Percentiles rank a stretch among this genome's conserved stretches.
These are phyloP conservation scores for Acleris cristana DNA, from an alignment of 2,888 invertebrate genomes.

Conservation along the genomic window DNA sequence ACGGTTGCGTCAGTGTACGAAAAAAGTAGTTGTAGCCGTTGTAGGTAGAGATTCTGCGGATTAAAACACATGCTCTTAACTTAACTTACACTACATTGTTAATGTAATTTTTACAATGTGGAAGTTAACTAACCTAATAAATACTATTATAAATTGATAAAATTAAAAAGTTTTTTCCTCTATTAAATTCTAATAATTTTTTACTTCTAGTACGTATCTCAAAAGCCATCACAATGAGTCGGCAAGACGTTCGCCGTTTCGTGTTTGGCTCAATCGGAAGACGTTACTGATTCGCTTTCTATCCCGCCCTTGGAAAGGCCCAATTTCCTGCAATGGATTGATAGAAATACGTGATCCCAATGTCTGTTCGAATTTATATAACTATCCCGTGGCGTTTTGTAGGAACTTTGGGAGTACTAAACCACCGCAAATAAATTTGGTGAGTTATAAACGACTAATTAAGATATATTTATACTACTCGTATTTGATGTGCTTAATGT, in stretches of 20 bases:
- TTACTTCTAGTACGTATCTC: neutral
- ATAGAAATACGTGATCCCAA: slow-evolving; percentile 46
- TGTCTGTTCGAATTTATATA: slow-evolving; percentile 28
- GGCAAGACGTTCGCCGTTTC: slow-evolving; percentile 14
- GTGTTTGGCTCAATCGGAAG: slow-evolving; percentile 49
- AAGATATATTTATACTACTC: neutral
- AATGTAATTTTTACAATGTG: no score
- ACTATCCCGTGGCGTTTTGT: slow-evolving; percentile 25
- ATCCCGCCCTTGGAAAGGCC: slow-evolving; percentile 48
- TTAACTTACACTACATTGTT: no score
- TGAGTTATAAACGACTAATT: slow-evolving; percentile 7
- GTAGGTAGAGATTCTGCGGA: no score
- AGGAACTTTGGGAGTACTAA: slow-evolving; percentile 9
- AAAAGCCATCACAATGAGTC: slow-evolving; percentile 1
- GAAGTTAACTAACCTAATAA: no score
- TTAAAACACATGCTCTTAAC: no score
- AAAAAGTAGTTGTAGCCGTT: no score
- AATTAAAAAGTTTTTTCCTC: no score
- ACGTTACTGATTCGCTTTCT: slow-evolving; percentile 44
- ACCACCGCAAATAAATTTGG: slow-evolving; percentile 24
- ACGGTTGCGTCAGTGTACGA: no score
- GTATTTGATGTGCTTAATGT: no score
- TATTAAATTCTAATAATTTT: no score
- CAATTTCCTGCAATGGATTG: slow-evolving; percentile 55
- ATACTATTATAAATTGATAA: no score